A percentile compares a stretch with the other conserved stretches of the same genome.
These are phyloP conservation scores for Theretra japonica DNA, from an alignment of 2,888 invertebrate genomes.

Conservation along the genomic window DNA sequence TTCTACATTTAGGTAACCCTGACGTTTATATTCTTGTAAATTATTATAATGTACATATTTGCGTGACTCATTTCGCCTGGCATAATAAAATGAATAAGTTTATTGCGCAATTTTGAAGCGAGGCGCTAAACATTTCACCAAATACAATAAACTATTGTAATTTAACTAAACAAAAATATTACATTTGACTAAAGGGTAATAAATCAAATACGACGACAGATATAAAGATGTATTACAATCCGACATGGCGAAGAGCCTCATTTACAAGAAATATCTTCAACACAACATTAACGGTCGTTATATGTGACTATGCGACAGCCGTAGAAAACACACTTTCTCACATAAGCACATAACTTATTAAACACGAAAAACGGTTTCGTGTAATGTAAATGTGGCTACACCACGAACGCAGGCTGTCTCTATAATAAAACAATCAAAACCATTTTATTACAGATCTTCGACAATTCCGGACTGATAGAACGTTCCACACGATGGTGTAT, in stretches of 20 bases:
- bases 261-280: neutral
- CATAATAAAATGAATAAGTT: slow-evolving; percentile 12
- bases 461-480: neutral
- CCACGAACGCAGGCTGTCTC: neutral
- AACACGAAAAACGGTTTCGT: too few species aligned
- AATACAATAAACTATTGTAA: slow-evolving; percentile 5
- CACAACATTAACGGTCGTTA: too few species aligned
- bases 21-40: slow-evolving; percentile 34
- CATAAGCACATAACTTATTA: too few species aligned
- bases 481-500: neutral
- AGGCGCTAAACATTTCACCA: neutral
- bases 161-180: slow-evolving; percentile 7
- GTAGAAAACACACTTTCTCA: too few species aligned
- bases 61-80: neutral
- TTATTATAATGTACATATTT: slow-evolving; percentile 11
- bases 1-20: slow-evolving; percentile 48
- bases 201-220: neutral
- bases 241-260: neutral
- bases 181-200: neutral
- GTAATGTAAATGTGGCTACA: neutral
- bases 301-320: too few species aligned
- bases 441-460: neutral
- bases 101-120: slow-evolving; percentile 11
- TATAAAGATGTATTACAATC: neutral
- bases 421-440: neutral